phyloP scores from a whole-genome alignment of 2,888 invertebrate species.

The Heliconius aoede region DNA sequence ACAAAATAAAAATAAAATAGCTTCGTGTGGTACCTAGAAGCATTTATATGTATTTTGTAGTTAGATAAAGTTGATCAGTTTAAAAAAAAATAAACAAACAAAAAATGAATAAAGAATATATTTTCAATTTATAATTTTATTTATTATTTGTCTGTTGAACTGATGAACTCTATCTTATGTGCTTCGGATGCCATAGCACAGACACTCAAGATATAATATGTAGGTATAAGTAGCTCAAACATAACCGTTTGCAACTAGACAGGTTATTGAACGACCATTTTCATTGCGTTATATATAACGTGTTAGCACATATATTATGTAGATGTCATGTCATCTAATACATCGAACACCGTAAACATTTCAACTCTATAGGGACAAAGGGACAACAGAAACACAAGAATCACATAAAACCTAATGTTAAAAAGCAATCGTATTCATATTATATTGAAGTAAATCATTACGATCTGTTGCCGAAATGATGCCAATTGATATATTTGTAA shows the following conservation, averaged over 20 bases:
- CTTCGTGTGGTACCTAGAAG: constrained; percentile 83
- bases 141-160: constrained; percentile 9
- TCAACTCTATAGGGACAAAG: constrained; percentile 65
- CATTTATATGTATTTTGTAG: constrained; percentile 69
- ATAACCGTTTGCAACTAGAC: constrained; percentile 75
- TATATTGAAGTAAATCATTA: constrained; percentile 66
- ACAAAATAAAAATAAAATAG: constrained; percentile 77
- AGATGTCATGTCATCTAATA: constrained; percentile 73
- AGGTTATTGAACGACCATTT: constrained; percentile 70
- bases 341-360: constrained; percentile 69
- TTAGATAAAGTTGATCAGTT: constrained; percentile 70
- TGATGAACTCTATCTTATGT: constrained; percentile 56
- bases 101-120: background rate
- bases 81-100: constrained; percentile 3
- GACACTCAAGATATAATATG: constrained; percentile 62
- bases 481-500: constrained; percentile 76
- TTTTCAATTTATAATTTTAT: background rate
- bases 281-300: constrained; percentile 83
- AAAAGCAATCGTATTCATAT: constrained; percentile 68
- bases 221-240: constrained; percentile 61
- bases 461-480: constrained; percentile 84
- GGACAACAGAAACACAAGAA: constrained; percentile 65
- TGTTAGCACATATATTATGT: constrained; percentile 78
- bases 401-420: constrained; percentile 72
- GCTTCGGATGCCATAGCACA: constrained; percentile 73